Evolutionary conservation across 2,888 invertebrate species (phyloP), one percentile per base, ranked within the genome.

Genomic region (Oscheius sp.): DNA sequence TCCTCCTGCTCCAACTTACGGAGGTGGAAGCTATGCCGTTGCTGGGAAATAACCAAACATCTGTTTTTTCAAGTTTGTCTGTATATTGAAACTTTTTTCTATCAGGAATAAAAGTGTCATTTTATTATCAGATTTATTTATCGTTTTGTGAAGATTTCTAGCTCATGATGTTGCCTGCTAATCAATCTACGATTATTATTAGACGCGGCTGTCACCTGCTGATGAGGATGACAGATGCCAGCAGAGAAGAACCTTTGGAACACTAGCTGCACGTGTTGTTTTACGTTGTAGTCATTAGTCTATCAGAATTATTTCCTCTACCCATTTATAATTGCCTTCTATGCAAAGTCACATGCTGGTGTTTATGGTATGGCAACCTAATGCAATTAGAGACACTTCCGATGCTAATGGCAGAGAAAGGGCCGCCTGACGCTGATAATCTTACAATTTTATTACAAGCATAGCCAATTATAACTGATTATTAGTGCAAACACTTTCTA

Each of bases 221-320:
- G 61, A 61, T 61, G 61, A 61, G 61, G 45, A 61, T 61, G 61
- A 61, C 61, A 61, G 61, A 61, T 61, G 61, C 61, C 61, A 29
- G 45, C n/a, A 45, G 61, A 39, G 61, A 61, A 42, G 61, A 61
- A 61, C 61, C 61, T 61, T 61, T 27, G 37, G 45, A 42, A 61
- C 61, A 42, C 37, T 25, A 37, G 45, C 45, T 45, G 42, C 27
- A 25, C 42, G 27, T 42, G 42, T 42, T 61, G 42, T 42, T 61
- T 61, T 61, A 15, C 45, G 45, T 61, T 45, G 45, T 61, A 61
- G 31, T 42, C 61, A 61, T 45, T 45, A 61, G 29, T 58, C 58
- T 58, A 39, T 12, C 58, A 39, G 25, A 23, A 58, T 58, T 58
- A 33, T 15, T 27, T 29, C 33, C 33, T 53, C 34, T n/a, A n/a